phyloP scores from a whole-genome alignment of 2,797 vertebrate genomes.

The Macropus fuliginosus region DNA sequence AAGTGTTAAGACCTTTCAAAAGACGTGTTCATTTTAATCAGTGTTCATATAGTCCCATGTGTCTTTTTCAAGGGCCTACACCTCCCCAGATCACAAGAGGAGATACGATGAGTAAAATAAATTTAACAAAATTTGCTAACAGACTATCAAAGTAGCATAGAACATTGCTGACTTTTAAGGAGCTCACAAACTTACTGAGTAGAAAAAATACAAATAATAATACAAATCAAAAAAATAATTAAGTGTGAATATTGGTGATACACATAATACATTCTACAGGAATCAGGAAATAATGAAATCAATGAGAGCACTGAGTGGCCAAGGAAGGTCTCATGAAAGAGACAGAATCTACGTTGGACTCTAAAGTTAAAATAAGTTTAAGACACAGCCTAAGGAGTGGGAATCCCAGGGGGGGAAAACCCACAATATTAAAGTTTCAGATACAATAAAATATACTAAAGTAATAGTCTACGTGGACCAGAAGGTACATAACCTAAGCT shows the following conservation, averaged over 20 bases:
- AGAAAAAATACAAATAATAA: not conserved
- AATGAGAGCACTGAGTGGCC: not conserved
- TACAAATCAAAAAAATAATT: not conserved
- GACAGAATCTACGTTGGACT: not conserved
- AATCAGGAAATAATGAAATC: not conserved
- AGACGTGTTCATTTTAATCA: not conserved
- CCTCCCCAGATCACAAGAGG: not conserved
- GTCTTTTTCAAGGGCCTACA: not conserved
- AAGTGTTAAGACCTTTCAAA: not conserved
- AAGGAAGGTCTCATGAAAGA: not conserved
- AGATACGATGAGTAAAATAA: not conserved
- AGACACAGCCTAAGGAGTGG: not conserved
- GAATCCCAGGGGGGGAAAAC: not conserved
- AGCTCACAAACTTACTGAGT: not conserved
- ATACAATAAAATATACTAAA: not conserved
- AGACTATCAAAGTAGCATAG: not conserved
- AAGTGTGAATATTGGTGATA: not conserved
- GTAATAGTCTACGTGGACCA: not conserved
- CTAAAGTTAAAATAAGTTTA: not conserved
- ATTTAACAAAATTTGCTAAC: not conserved
- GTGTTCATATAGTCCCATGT: not conserved
- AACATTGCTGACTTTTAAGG: not conserved
- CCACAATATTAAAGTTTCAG: not conserved
- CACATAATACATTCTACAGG: not conserved
- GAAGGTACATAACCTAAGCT: not conserved